Evolutionary conservation across 2,113 vertebrate genomes (phyloP).

Genomic region (Micronycteris hirsuta): DNA sequence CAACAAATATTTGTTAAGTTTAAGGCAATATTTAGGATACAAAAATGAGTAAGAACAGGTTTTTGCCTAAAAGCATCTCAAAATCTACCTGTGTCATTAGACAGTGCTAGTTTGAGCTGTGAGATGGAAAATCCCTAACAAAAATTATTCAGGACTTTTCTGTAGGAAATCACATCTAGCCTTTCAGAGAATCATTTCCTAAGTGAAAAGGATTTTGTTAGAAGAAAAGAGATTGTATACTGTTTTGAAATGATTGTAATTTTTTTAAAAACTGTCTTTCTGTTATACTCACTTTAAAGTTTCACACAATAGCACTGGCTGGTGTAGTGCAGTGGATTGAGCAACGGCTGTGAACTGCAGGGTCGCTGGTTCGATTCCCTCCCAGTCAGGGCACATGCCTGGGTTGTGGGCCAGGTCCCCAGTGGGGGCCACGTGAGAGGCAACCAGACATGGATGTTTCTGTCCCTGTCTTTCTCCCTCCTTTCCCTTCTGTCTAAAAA

Average conservation of each 20-base stretch:
- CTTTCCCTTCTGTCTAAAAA: no score
- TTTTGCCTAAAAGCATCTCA: background rate
- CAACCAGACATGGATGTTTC: no score
- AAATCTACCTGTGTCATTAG: background rate
- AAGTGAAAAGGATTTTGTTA: slow-evolving; percentile 42
- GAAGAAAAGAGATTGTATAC: background rate
- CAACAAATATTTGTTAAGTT: slow-evolving; percentile 56
- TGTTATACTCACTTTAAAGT: background rate
- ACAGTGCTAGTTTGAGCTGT: background rate
- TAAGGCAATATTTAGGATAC: slow-evolving; percentile 8
- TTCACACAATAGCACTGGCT: background rate
- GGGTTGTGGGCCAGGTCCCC: no score
- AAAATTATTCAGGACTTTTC: slow-evolving; percentile 25
- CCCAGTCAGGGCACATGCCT: no score
- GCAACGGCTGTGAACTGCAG: no score
- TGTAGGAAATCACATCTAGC: slow-evolving; percentile 18
- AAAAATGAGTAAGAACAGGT: background rate
- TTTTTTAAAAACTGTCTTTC: background rate
- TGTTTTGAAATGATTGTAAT: background rate
- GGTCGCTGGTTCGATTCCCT: no score
- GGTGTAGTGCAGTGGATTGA: no score
- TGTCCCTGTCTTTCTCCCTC: no score
- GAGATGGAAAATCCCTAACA: background rate
- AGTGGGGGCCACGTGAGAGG: no score
- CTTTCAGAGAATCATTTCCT: slow-evolving; percentile 45